Conservation (phyloP, 2,888 invertebrate genomes). For the Frankliniella fusca region DNA sequence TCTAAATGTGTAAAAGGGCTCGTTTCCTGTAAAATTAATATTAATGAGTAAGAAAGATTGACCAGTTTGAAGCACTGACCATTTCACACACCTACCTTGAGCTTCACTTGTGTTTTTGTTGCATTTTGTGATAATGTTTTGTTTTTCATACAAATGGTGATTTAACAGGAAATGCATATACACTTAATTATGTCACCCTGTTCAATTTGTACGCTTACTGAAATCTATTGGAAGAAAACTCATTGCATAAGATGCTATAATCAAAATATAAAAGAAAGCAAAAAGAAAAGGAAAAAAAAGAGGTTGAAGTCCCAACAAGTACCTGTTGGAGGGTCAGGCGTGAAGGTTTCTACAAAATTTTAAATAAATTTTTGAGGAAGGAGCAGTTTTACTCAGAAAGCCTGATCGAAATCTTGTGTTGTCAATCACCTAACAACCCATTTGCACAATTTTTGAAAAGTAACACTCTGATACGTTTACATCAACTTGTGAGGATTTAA, state of each 20-base stretch:
- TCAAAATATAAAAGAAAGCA: not conserved
- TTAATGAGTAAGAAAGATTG: not conserved
- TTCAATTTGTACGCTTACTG: not conserved
- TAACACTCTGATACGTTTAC: not conserved
- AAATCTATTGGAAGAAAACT: not conserved
- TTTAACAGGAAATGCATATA: not conserved
- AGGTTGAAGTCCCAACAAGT: not conserved
- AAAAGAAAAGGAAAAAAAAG: not conserved
- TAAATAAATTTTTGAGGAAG: not conserved
- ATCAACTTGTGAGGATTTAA: not conserved
- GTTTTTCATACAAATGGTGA: not conserved
- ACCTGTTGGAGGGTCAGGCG: not conserved
- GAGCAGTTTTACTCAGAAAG: not conserved
- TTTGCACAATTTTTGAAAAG: too few relatives aligned
- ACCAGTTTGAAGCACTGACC: not conserved
- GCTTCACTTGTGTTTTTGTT: not conserved
- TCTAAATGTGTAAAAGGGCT: not conserved
- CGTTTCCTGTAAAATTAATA: not conserved
- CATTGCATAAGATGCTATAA: slow-evolving; percentile 1
- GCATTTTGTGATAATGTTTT: not conserved
- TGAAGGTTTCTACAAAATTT: not conserved
- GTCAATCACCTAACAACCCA: not conserved
- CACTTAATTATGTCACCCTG: not conserved
- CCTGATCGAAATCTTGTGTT: not conserved
- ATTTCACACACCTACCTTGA: not conserved